These are phyloP conservation scores for Acrocephalus arundinaceus DNA, from an alignment of 2,113 vertebrate species.

Conservation along the genomic window DNA sequence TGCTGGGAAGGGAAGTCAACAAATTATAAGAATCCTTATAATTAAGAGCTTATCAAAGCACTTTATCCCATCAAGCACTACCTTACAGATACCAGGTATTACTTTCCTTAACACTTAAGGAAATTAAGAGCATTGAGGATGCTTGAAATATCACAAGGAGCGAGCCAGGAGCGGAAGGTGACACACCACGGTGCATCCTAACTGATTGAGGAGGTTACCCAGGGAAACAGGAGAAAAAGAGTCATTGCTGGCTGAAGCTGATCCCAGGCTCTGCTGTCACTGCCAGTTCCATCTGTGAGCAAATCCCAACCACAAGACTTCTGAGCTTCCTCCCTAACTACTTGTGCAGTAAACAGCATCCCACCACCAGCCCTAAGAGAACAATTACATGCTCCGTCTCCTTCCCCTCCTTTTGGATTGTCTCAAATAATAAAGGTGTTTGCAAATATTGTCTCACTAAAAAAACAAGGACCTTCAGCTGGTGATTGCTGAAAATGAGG, in stretches of 20 bases:
- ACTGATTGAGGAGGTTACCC: constrained; percentile 17
- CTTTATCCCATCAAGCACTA: constrained; percentile 39
- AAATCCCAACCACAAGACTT: background rate
- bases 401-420: background rate
- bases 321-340: background rate
- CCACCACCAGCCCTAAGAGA: background rate
- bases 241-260: background rate
- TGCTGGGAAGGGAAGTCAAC: constrained; percentile 26
- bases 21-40: background rate
- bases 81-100: constrained; percentile 22
- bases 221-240: background rate
- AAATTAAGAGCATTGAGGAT: constrained; percentile 42
- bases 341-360: background rate
- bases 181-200: background rate
- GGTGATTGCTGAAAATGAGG: background rate
- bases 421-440: constrained; percentile 47
- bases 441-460: background rate
- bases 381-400: constrained; percentile 7
- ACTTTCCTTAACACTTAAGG: constrained; percentile 46
- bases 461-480: background rate
- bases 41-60: constrained; percentile 46
- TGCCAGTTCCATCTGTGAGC: background rate
- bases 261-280: background rate
- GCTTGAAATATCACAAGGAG: constrained; percentile 28
- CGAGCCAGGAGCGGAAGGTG: background rate